Base-by-base conservation (phyloP, 2,113 vertebrate species). In the Hippocampus comes region DNA sequence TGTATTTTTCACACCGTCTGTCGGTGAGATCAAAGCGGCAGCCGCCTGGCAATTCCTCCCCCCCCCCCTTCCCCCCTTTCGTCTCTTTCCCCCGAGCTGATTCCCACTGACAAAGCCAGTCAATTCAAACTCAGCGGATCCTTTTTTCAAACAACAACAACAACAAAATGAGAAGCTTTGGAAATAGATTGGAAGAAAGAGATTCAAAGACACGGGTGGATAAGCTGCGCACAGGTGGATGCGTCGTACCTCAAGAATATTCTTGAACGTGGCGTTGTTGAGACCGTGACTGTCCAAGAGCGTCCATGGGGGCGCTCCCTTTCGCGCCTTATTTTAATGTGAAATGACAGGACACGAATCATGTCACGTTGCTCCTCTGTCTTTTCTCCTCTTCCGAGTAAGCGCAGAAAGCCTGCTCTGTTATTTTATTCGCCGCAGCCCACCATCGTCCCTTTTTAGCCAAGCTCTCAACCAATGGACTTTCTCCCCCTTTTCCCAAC, bases 1-100 rank as follows among this genome's bases (percentile, higher is more conserved):
- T 90, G 90, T 87, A 91, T 88, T 89, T 90, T 89, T 87, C 87
- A 91, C 74, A 78, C 90, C 79, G 77, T 74, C 78, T 89, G 89
- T 89, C 78, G 73, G 77, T 73, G 69, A 81, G 89, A 91, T 92
- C 90, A 92, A 92, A 92, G 91, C 74, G 38, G 71, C 75, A 38
- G 75, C 74, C 74, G 81, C 77, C 78, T 73, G 72, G 74, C 77
- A 75, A 20, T 70, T 46, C 76, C 81, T 67, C 78, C 78, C 71
- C 81, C 61, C 70, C 81, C 57, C 77, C 49, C 80, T 79, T 70
- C 74, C 79, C 70, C 78, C 59, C 74, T 78, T 78, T 77, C 76
- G 73, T 74, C 60, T 81, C 76, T 60, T 60, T 60, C 63, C 72
- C 10, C 43, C 14, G 73, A 82, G 85, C 78, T 5, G 76, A 81